Evolutionary conservation across 2,888 invertebrate species (phyloP).

Genomic region (Euzophera pinguis): DNA sequence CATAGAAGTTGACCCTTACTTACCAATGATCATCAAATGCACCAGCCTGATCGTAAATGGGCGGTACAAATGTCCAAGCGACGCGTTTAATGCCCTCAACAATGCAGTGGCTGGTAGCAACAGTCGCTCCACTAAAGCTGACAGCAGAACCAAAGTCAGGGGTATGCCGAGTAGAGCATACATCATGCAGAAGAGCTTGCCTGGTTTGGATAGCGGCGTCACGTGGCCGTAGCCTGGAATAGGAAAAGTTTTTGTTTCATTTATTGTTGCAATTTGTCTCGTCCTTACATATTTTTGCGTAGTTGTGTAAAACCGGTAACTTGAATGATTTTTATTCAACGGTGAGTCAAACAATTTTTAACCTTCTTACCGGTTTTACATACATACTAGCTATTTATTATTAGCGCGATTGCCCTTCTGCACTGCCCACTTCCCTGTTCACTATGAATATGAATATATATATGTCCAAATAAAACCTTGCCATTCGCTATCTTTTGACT

Average conservation of each 20-base stretch:
- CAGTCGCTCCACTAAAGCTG: slow-evolving; percentile 90
- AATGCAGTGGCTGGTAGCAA: slow-evolving; percentile 86
- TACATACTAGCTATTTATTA: too few relatives aligned
- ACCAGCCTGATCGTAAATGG: slow-evolving; percentile 88
- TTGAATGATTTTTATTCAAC: too few relatives aligned
- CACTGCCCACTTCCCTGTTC: too few relatives aligned
- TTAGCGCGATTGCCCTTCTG: too few relatives aligned
- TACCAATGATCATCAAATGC: slow-evolving; percentile 85
- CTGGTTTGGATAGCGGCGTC: slow-evolving; percentile 90
- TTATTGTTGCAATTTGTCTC: too few relatives aligned
- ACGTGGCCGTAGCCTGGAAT: slow-evolving; percentile 92
- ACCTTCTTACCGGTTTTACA: too few relatives aligned
- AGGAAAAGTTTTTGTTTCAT: neutral
- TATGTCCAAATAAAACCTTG: too few relatives aligned
- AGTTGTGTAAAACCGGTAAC: too few relatives aligned
- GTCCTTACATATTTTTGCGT: too few relatives aligned
- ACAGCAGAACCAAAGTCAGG: slow-evolving; percentile 89
- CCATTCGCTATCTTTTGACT: too few relatives aligned
- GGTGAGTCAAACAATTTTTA: too few relatives aligned
- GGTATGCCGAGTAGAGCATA: slow-evolving; percentile 93
- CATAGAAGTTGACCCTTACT: slow-evolving; percentile 24
- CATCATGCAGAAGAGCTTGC: slow-evolving; percentile 92
- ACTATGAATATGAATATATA: too few relatives aligned
- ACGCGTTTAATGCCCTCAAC: slow-evolving; percentile 83
- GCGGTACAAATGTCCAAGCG: slow-evolving; percentile 85